Base-by-base conservation (phyloP, 2,113 vertebrate genomes). In the Oxygymnocypris stewartii region DNA sequence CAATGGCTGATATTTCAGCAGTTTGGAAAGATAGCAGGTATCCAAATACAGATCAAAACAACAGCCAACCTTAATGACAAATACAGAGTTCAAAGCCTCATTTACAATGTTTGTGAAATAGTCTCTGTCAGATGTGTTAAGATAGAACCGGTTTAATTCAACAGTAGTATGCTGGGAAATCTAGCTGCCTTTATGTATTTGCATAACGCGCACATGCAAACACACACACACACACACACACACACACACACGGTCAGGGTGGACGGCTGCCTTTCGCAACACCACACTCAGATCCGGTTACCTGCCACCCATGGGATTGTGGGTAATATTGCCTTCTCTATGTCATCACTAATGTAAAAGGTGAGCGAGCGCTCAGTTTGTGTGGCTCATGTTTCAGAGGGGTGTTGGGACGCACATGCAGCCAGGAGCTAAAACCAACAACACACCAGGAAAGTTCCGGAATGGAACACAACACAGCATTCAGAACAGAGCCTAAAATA, bases 251-350 rank as follows among this genome's bases (percentile, higher is more conserved):
- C 9, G 77, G 87, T 88, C 84, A 82, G 35, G 61, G 74, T 79
- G 37, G 51, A 86, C 25, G 74, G 59, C 75, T 51, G 28, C 51
- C 65, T 69, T 73, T 85, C 14, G 81, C 75, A 84, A 79, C 86
- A 51, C 54, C 86, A 84, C 83, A 87, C 89, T 92, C 94, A 87
- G 90, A 88, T 93, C 91, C 90, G 85, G 91, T 94, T 92, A 91
- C 86, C 89, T 88, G 67, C 31, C 47, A 28, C 89, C 87, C 87
- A 88, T 88, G 87, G 93, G 93, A 94, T 91, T 91, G 91, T 79
- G 90, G 88, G 86, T 90, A 84, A 88, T 84, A 82, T 85, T 42
- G 51, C 47, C 28, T 10, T 82, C 79, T 82, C 61, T 0, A 31
- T 82, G 79, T 82, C 61, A 49, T 67, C 79, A 49, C 13, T 61